These are phyloP conservation scores for Branchinecta lynchi DNA, from an alignment of 1,140 invertebrate genomes.

Conservation along the genomic window DNA sequence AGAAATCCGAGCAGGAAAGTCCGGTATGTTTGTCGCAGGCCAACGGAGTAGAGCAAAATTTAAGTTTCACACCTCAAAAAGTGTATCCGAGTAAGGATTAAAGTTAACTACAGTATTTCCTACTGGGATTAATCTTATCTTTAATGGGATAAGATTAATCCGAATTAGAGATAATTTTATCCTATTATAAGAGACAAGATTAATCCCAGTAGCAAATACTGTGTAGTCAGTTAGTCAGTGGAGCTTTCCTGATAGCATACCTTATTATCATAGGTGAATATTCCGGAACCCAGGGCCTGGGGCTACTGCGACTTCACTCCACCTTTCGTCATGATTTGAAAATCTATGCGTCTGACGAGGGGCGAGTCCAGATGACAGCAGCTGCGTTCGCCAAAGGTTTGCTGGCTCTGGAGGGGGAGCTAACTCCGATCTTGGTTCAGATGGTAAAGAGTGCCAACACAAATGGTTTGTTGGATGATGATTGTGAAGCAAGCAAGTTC, in stretches of 20 bases:
- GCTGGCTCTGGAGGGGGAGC: constrained; percentile 88
- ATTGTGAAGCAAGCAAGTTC: constrained; percentile 89
- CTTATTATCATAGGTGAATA: constrained; percentile 49
- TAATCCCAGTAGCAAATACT: no score
- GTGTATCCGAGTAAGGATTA: no score
- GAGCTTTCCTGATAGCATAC: no score
- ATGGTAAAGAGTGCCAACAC: constrained; percentile 99
- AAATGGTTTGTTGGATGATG: constrained; percentile 92
- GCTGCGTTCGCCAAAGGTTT: constrained; percentile 97
- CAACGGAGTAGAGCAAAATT: no score
- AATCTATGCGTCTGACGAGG: constrained; percentile 98
- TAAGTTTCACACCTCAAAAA: no score
- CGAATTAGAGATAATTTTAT: no score
- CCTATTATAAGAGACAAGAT: no score
- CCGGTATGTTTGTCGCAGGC: no score
- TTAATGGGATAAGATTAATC: no score
- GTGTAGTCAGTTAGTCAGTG: no score
- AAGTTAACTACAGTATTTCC: no score
- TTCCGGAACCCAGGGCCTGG: constrained; percentile 75
- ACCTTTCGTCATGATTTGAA: constrained; percentile 98
- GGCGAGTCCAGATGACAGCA: constrained; percentile 97
- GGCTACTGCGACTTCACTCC: constrained; percentile 81
- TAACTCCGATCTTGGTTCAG: constrained; percentile 96
- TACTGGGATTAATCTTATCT: no score
- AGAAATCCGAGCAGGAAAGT: background rate